Evolutionary conservation across 2,113 vertebrate genomes (phyloP).

Genomic region (Apus apus): DNA sequence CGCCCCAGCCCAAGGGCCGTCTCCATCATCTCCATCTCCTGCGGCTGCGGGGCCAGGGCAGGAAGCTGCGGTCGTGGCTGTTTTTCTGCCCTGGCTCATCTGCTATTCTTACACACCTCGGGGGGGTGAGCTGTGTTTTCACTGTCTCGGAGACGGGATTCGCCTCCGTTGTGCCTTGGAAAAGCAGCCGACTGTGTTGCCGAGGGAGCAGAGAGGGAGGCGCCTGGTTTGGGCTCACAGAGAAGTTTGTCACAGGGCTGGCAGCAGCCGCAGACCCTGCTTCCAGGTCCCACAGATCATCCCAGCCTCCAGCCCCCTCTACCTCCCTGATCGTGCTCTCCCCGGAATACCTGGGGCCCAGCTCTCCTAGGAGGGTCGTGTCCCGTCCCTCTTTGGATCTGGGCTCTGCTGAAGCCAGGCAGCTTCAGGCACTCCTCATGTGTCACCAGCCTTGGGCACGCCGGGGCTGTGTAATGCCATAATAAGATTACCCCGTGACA

Average conservation of each 20-base stretch:
- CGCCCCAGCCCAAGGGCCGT: not conserved
- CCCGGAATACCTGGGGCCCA: rapidly evolving
- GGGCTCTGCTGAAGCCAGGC: not conserved
- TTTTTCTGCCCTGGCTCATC: not conserved
- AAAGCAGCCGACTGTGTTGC: not conserved
- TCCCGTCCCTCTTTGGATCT: not conserved
- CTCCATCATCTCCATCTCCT: not conserved
- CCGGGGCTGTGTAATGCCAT: not conserved
- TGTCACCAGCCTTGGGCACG: not conserved
- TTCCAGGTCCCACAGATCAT: not conserved
- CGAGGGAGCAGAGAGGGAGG: not conserved
- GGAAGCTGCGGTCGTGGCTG: conserved; percentile 4
- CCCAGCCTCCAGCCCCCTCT: not conserved
- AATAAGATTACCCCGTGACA: conserved; percentile 48
- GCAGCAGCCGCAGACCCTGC: rapidly evolving
- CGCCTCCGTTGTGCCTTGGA: not conserved
- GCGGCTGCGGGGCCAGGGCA: not conserved
- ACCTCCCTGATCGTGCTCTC: not conserved
- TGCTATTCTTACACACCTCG: conserved; percentile 21
- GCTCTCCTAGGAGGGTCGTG: not conserved
- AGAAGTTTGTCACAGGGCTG: not conserved
- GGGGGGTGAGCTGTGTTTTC: not conserved
- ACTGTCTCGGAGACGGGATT: not conserved
- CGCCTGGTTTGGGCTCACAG: rapidly evolving
- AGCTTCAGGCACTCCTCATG: not conserved